Percentiles rank a stretch among this genome's conserved stretches.
Conservation (phyloP, 2,797 vertebrate genomes). For the Miichthys miiuy region DNA sequence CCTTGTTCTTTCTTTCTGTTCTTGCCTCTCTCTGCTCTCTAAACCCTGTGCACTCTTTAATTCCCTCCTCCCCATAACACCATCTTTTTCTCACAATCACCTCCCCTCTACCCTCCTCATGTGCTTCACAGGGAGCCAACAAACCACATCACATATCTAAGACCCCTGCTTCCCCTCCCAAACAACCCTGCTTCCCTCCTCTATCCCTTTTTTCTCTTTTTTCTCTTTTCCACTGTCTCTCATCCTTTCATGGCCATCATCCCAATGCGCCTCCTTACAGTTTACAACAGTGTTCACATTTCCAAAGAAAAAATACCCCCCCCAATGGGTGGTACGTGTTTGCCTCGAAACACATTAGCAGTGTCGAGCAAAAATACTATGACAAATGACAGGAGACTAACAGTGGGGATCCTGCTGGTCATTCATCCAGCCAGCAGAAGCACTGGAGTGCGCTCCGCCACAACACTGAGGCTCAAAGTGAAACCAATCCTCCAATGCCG, state of each 20-base stretch:
- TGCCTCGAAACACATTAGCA: conserved; percentile 74
- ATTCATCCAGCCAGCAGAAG: conserved; percentile 63
- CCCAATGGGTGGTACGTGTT: conserved; percentile 60
- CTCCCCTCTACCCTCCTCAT: conserved; percentile 48
- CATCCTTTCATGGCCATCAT: conserved; percentile 52
- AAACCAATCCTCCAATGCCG: conserved; percentile 70
- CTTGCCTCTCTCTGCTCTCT: conserved; percentile 24
- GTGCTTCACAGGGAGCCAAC: conserved; percentile 57
- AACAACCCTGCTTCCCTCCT: conserved; percentile 23
- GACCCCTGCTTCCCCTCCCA: conserved; percentile 11
- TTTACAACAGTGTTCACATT: conserved; percentile 56
- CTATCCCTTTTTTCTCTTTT: conserved; percentile 41
- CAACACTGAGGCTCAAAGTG: conserved; percentile 62
- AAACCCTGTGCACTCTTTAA: conserved; percentile 56
- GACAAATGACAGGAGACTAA: conserved; percentile 75
- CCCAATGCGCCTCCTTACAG: conserved; percentile 45
- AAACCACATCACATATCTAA: conserved; percentile 69
- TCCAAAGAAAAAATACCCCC: conserved; percentile 50
- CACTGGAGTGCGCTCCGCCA: conserved; percentile 55
- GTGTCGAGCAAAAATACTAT: conserved; percentile 67
- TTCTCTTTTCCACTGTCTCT: conserved; percentile 37
- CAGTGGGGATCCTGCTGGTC: conserved; percentile 72
- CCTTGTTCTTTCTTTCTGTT: conserved; percentile 37
- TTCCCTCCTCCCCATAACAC: conserved; percentile 50
- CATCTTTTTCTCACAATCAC: conserved; percentile 58